Conservation (phyloP, 2,797 vertebrate genomes). For the Sebastes vulpes region DNA sequence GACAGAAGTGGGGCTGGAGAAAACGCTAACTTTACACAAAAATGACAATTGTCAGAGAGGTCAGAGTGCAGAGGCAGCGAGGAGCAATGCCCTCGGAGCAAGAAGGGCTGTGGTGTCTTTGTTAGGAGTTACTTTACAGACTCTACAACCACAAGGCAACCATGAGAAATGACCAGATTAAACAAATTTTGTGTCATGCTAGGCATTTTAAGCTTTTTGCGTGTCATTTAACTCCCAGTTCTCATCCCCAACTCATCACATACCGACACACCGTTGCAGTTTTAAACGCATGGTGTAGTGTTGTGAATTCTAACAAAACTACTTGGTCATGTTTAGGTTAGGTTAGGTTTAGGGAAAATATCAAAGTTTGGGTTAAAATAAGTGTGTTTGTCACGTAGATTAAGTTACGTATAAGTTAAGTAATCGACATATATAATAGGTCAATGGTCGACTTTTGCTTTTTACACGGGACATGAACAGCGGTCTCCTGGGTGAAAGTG, state of each 20-base stretch:
- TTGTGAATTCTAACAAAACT: background rate
- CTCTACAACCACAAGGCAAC: background rate
- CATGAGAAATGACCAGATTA: background rate
- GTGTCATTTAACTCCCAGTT: background rate
- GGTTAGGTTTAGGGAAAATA: background rate
- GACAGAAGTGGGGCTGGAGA: conserved; percentile 20
- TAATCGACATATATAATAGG: background rate
- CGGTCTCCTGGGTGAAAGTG: background rate
- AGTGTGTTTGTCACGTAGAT: background rate
- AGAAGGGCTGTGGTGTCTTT: conserved; percentile 7
- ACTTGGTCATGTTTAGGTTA: background rate
- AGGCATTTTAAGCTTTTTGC: background rate
- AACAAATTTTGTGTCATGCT: too few species aligned
- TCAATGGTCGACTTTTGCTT: background rate
- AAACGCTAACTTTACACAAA: conserved; percentile 22
- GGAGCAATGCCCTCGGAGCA: conserved; percentile 6
- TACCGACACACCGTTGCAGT: background rate
- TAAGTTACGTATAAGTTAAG: background rate
- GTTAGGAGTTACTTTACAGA: conserved; percentile 23
- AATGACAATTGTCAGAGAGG: conserved; percentile 30
- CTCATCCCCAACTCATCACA: background rate
- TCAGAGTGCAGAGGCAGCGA: conserved; percentile 30
- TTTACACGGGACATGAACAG: background rate
- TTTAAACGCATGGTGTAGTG: background rate
- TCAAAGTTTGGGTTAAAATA: background rate